phyloP scores from a whole-genome alignment of 2,797 vertebrate species.

The Pterois miles region DNA sequence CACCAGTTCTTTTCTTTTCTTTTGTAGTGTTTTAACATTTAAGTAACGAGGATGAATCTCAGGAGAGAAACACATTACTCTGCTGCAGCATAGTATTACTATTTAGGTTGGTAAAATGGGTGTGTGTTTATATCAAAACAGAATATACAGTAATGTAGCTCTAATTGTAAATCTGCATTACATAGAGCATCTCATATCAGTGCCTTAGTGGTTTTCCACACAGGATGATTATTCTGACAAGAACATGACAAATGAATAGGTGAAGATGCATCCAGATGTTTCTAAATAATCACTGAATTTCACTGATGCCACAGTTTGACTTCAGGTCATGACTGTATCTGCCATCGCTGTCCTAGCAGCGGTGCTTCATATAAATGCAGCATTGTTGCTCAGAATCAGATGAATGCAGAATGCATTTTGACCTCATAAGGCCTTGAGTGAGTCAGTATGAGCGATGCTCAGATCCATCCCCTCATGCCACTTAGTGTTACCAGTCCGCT shows the following conservation, averaged over 20 bases:
- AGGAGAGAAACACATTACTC: neutral
- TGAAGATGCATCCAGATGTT: slow-evolving; percentile 18
- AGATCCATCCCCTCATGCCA: slow-evolving; percentile 25
- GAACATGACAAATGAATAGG: slow-evolving; percentile 1
- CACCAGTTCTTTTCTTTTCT: neutral
- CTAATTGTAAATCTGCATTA: neutral
- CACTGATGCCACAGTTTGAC: neutral
- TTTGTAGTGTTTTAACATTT: neutral
- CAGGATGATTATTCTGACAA: slow-evolving; percentile 4
- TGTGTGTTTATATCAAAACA: neutral
- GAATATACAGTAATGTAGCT: neutral
- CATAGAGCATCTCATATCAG: neutral
- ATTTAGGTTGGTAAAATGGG: neutral
- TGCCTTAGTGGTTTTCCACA: neutral
- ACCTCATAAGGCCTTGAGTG: slow-evolving; percentile 59
- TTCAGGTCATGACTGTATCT: neutral
- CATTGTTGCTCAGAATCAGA: slow-evolving; percentile 42
- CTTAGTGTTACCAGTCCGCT: slow-evolving; percentile 24
- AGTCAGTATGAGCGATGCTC: slow-evolving; percentile 47
- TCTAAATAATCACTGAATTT: neutral
- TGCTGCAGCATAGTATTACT: neutral
- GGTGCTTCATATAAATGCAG: slow-evolving; percentile 7
- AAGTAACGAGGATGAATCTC: neutral
- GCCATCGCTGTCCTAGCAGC: neutral
- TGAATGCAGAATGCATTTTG: slow-evolving; percentile 54